Base-by-base conservation (phyloP, 2,797 vertebrate species). In the Cyclura pinguis region DNA sequence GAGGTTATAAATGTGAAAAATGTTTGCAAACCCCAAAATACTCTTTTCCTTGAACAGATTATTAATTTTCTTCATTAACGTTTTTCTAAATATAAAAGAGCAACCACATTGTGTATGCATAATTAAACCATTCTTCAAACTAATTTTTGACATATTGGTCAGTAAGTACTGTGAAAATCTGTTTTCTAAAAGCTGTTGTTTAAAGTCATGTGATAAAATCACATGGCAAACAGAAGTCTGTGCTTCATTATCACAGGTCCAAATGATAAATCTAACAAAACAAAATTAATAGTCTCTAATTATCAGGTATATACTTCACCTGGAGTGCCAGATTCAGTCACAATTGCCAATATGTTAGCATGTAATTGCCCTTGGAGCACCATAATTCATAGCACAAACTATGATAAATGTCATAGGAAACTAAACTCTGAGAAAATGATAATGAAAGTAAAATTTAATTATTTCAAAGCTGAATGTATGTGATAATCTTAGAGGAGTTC, bases 281-380 rank as follows among this genome's bases (percentile, higher is more conserved):
- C 91, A 93, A 92, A 96, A 96, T 96, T 97, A 96, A 96, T 96
- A 94, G 90, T 94, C 85, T 93, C 93, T 97, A 96, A 96, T 97
- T 97, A 95, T 94, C 89, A 95, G 93, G 92, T 94, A 93, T 86
- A 92, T 87, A 92, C 86, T 94, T 96, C 91, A 96, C 90, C 94
- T 90, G 91, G 92, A 96, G 93, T 96, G 93, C 89, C 94, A 88
- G 89, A 96, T 93, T 96, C 93, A 92, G 91, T 90, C 90, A 87
- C 47, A 94, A 96, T 95, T 94, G 94, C 87, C 86, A 85, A 80
- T 93, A 93, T 87, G 95, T 94, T 84, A 95, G 92, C 82, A 92
- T 96, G 67, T 93, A 90, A 93, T 91, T 96, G 93, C 94, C 93
- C 89, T 94, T 89, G 1, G 85, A 95, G 87, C 84, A 80, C 93